Base-by-base conservation (phyloP, 2,888 invertebrate species). In the Cataglyphis cursor region DNA sequence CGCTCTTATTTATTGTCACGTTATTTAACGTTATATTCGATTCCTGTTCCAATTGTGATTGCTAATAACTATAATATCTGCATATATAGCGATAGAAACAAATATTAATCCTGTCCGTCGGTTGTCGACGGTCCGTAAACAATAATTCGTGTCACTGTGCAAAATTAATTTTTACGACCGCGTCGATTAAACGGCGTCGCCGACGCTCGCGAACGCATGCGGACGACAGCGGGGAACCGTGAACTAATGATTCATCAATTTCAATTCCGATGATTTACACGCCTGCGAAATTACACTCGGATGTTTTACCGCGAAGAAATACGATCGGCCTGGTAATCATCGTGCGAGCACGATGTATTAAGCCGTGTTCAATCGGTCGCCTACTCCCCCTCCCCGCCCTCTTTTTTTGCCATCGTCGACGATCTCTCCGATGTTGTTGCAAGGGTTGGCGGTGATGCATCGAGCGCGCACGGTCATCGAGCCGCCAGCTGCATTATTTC, bases 401-500 rank as follows among this genome's bases (percentile, higher is more conserved):
- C 35, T 35, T n/a, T 68, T 48, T 68, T 59, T 18, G 18, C 24
- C 44, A 24, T 59, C 24, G 44, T 44, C 35, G 12, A 31, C 78
- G 44, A 24, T n/a, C 41, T 54, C 21, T 35, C 66, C 59, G 65
- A 38, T 61, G 66, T 82, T 82, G 81, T 81, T 82, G 81, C 48
- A 28, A 18, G 65, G 28, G 21, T 9, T 41, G 12, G 10, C 44
- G 41, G 38, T 80, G 44, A 38, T 24, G 76, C 48, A 38, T 48
- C 62, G 80, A 41, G 51, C 41, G 24, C 31, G 24, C 48, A 54
- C 41, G 78, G 57, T 64, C 62, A 82, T 64, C 81, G 81, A 65
- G 81, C 44, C 31, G 65, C 24, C 76, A 74, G 84, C 75, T 70
- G 85, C 87, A 89, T 87, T 88, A 88, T 88, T 89, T 85, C 83